Base-by-base conservation (phyloP, 2,888 invertebrate genomes). In the Hoplodrina blanda region DNA sequence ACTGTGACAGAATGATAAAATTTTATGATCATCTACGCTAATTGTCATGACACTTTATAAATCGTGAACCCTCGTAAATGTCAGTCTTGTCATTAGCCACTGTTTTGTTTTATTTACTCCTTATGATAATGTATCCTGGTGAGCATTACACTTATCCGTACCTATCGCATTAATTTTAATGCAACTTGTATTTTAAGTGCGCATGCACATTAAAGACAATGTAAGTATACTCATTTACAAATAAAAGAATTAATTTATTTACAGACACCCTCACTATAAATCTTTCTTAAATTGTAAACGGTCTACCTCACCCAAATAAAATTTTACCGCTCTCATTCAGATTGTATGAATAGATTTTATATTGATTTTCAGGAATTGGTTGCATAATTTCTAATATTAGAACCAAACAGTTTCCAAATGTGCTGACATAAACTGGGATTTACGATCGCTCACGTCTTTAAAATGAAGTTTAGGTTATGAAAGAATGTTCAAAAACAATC, bases 401-500 rank as follows among this genome's bases (percentile, higher is more conserved):
- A 88, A 87, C 78, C 83, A 86, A 85, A 91, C 88, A 86, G 88
- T 89, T 90, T 85, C 89, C 89, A 89, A 92, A 94, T 90, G 90
- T 89, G 91, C 90, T 85, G 87, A 90, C 93, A 93, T 95, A 93
- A 93, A 93, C 87, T 80, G 80, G 57, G 84, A 88, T 94, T 95
- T 94, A 95, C 91, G 93, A 92, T 80, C 88, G 89, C 84, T 83
- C 76, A 82, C 88, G 91, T 86, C 89, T 93, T 90, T 91, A 92
- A 92, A 93, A 90, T 86, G 81, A 88, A 91, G 89, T 90, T 92
- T 90, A 89, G 91, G 88, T 93, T 93, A 92, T 93, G 93, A 94
- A 93, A 91, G 91, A 93, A 91, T 91, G 83, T 86, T 91, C 83
- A 88, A 78, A 91, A 93, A 93, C 93, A 91, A 91, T 91, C 87